Conservation (phyloP, 2,797 vertebrate species). For the Chromobotia macracanthus region DNA sequence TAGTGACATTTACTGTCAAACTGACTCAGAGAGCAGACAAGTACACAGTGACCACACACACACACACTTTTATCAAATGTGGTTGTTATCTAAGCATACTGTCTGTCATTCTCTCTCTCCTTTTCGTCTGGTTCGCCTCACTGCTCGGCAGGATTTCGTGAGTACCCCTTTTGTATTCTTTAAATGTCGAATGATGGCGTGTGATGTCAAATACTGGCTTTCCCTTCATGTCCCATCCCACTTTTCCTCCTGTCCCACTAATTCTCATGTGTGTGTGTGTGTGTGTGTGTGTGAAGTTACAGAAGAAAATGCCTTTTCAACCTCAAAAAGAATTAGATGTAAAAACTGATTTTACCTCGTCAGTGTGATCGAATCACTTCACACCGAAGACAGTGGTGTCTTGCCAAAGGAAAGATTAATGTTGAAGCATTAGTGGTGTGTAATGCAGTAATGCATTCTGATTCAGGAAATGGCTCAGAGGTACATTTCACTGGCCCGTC, state of each 20-base stretch:
- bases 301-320: conserved; percentile 36
- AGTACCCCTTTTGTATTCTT: conserved; percentile 76
- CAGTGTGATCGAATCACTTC: background rate
- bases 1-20: conserved; percentile 38
- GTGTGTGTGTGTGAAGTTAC: conserved; percentile 56
- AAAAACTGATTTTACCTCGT: background rate
- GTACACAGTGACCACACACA: conserved; percentile 31
- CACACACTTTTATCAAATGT: conserved; percentile 25
- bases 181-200: conserved; percentile 28
- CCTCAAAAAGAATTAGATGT: conserved; percentile 21
- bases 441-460: conserved; percentile 5
- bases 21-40: conserved; percentile 36
- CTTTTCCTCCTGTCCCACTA: conserved; percentile 35
- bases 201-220: conserved; percentile 41
- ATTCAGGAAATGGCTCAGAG: conserved; percentile 9
- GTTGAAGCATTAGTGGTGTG: conserved; percentile 12
- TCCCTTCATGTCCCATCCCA: conserved; percentile 20
- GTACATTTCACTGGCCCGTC: background rate
- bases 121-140: conserved; percentile 17
- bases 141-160: conserved; percentile 90
- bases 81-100: conserved; percentile 42
- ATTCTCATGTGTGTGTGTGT: conserved; percentile 44
- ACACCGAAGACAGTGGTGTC: background rate
- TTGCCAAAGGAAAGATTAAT: conserved; percentile 18
- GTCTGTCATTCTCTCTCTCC: conserved; percentile 41